These are phyloP conservation scores for Macrocentrus cingulum DNA, from an alignment of 1,140 invertebrate genomes.

Conservation along the genomic window DNA sequence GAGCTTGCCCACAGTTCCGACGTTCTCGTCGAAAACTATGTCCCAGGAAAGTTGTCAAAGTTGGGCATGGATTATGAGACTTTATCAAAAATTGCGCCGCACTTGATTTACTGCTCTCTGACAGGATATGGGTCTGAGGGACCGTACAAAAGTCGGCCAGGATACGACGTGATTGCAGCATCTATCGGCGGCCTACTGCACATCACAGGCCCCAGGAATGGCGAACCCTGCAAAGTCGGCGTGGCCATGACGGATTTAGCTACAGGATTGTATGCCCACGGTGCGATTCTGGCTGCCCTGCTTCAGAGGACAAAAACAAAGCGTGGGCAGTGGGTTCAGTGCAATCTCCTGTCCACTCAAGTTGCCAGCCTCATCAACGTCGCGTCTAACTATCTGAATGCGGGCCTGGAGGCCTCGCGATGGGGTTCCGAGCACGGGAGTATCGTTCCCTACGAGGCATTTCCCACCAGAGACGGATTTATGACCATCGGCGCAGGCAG, in stretches of 20 bases:
- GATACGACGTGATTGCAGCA: constrained; percentile 94
- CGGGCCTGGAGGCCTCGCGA: constrained; percentile 71
- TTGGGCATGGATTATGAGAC: constrained; percentile 80
- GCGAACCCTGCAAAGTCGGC: constrained; percentile 87
- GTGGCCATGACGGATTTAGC: constrained; percentile 92
- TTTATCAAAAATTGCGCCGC: constrained; percentile 71
- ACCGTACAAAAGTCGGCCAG: constrained; percentile 81
- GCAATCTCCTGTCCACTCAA: constrained; percentile 91
- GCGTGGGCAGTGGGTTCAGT: constrained; percentile 89
- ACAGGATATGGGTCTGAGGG: constrained; percentile 89
- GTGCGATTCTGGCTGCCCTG: constrained; percentile 92
- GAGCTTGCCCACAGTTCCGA: constrained; percentile 78
- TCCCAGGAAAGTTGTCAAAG: constrained; percentile 84
- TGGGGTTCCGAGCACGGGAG: constrained; percentile 92
- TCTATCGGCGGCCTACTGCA: constrained; percentile 88
- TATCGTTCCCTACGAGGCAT: constrained; percentile 92
- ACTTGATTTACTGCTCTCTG: constrained; percentile 91
- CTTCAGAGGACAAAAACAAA: constrained; percentile 77
- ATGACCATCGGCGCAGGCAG: constrained; percentile 84
- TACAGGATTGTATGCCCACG: constrained; percentile 92
- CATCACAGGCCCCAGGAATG: constrained; percentile 83
- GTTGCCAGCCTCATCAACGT: constrained; percentile 86
- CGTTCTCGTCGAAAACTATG: constrained; percentile 91
- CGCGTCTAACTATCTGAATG: constrained; percentile 89
- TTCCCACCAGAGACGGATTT: constrained; percentile 78